A percentile compares a stretch with the other conserved stretches of the same genome.
Conservation (phyloP, 2,888 invertebrate species). For the Epistrophe eligans region DNA sequence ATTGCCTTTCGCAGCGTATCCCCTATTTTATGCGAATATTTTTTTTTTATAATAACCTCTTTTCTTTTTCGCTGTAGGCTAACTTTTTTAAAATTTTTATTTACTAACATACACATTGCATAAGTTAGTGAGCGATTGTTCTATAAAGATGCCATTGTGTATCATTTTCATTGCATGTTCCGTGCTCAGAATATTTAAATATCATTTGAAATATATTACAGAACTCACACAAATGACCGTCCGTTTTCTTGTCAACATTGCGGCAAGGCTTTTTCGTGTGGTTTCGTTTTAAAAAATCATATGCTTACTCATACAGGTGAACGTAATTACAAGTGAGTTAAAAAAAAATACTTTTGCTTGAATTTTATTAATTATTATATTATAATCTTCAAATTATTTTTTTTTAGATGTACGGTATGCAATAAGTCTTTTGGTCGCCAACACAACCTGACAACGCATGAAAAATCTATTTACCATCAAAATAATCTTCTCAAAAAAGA, state of each 20-base stretch:
- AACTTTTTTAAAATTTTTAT: no score
- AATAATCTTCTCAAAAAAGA: constrained; percentile 56
- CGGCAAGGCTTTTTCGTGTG: constrained; percentile 58
- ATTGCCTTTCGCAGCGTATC: no score
- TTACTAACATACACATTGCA: no score
- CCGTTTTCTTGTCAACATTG: constrained; percentile 64
- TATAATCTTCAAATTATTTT: neutral
- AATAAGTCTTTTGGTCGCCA: constrained; percentile 60
- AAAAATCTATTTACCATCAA: constrained; percentile 61
- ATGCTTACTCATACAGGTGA: constrained; percentile 59
- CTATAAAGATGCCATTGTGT: neutral
- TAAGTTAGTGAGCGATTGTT: no score
- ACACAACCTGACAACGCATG: constrained; percentile 62
- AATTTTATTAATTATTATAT: neutral
- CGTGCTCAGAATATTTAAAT: neutral
- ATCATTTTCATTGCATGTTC: neutral
- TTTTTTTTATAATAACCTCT: no score
- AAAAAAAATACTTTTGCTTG: neutral
- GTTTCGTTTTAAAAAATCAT: constrained; percentile 68
- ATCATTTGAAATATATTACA: constrained; percentile 17
- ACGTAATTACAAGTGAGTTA: constrained; percentile 53
- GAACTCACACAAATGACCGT: constrained; percentile 67
- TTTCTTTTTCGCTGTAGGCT: no score
- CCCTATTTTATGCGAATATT: no score
- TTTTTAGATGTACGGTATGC: constrained; percentile 58